Evolutionary conservation across 2,113 vertebrate genomes (phyloP), one percentile per base, ranked within the genome.

Genomic region (Clinocottus analis): DNA sequence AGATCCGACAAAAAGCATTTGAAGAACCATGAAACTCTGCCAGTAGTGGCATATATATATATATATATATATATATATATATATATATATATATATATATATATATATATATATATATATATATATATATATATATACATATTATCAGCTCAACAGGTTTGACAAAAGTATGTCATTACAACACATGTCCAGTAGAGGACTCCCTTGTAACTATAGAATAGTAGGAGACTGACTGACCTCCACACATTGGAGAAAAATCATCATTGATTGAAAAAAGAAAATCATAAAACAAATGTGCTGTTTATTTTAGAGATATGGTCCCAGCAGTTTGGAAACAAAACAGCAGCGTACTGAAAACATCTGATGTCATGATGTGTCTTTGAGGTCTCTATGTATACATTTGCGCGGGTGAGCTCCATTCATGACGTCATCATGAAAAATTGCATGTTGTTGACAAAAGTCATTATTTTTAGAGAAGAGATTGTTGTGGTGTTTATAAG

Each of bases 111-210:
- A n/a, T n/a, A n/a, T n/a, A n/a, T n/a, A n/a, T n/a, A n/a, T n/a
- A n/a, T n/a, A n/a, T n/a, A n/a, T n/a, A n/a, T n/a, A n/a, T n/a
- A n/a, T n/a, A n/a, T n/a, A n/a, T n/a, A n/a, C n/a, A n/a, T n/a
- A 31, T 31, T 31, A 31, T 31, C 13, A 59, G 10, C 31, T 21
- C 1, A 64, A 27, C 0, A 13, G 29, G 19, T 62, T 67, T 29
- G 29, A 35, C 3, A 3, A 0, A 51, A n/a, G n/a, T 25, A 0
- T 67, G 72, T 79, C 2, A 12, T 64, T 67, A 59, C 37, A 5
- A 21, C 60, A 41, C 19, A 47, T 1, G 8, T 29, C 82, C 89
- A 85, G 17, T 21, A 90, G 89, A 82, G 47, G 84, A 23, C 82
- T 14, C 79, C 58, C 55, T 1, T 41, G 64, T 5, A 25, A 33